Percentiles rank a stretch among this genome's conserved stretches.
These are phyloP conservation scores for Xyrauchen texanus DNA, from an alignment of 2,113 vertebrate species.

Conservation along the genomic window DNA sequence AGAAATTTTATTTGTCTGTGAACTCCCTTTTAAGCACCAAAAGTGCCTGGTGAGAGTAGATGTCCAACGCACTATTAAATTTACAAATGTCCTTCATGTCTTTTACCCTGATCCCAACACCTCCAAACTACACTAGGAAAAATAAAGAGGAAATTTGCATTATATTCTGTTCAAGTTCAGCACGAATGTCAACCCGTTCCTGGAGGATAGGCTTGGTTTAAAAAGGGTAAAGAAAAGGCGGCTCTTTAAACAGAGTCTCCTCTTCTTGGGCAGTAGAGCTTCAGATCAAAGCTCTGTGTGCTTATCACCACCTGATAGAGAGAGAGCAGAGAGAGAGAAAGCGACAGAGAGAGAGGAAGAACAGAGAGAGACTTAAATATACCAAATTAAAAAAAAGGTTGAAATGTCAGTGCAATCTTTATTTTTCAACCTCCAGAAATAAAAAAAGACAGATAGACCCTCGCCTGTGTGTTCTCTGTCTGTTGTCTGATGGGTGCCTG, in stretches of 20 bases:
- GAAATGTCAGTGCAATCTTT: too few relatives aligned
- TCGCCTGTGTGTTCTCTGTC: conserved; percentile 60
- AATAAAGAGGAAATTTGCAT: conserved; percentile 27
- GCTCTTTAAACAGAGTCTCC: conserved; percentile 77
- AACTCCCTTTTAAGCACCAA: background rate
- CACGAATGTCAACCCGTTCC: conserved; percentile 51
- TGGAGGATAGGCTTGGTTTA: conserved; percentile 54
- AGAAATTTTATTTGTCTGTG: too few relatives aligned
- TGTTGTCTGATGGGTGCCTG: too few relatives aligned
- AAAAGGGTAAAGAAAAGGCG: conserved; percentile 51
- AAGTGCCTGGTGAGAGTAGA: background rate
- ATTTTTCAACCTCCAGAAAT: too few relatives aligned
- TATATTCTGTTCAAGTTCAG: conserved; percentile 48
- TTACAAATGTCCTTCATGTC: too few relatives aligned
- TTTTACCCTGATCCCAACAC: background rate
- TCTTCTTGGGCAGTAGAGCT: conserved; percentile 12
- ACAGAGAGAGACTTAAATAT: background rate
- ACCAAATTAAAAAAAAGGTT: too few relatives aligned
- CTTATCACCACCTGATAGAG: conserved; percentile 52
- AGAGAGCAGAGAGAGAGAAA: conserved; percentile 26
- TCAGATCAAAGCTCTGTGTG: conserved; percentile 72
- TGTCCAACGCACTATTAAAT: too few relatives aligned
- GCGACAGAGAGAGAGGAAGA: conserved; percentile 3
- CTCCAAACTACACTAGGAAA: conserved; percentile 11
- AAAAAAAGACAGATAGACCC: background rate